These are phyloP conservation scores for Litocranius walleri DNA, from an alignment of 2,113 vertebrate species.

Conservation along the genomic window DNA sequence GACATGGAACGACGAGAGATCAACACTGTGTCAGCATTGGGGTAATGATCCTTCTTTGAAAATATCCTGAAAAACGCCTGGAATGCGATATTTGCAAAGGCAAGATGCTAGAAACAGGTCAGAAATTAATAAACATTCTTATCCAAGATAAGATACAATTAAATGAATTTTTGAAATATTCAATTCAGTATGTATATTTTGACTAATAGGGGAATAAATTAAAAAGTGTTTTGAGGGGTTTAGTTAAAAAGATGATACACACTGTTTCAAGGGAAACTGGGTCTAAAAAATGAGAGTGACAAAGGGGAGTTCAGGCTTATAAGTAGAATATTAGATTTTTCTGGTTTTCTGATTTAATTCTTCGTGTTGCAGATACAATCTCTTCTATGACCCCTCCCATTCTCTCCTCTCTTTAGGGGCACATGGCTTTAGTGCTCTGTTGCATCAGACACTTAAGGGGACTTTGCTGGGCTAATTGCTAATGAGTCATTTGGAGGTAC, in stretches of 20 bases:
- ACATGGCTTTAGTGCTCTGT: neutral
- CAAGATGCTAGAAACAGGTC: neutral
- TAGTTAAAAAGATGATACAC: neutral
- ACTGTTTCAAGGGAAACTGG: neutral
- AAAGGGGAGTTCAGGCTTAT: neutral
- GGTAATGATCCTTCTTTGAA: neutral
- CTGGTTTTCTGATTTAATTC: neutral
- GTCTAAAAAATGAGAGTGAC: neutral
- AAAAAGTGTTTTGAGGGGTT: neutral
- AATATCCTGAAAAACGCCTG: neutral
- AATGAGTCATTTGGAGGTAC: neutral
- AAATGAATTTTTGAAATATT: slow-evolving; percentile 7
- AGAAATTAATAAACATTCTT: neutral
- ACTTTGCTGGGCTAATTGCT: neutral
- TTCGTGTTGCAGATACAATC: neutral
- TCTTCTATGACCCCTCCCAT: neutral
- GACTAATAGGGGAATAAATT: neutral
- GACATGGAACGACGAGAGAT: neutral
- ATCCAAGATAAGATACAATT: neutral
- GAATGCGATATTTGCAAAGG: neutral
- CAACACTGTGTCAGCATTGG: neutral
- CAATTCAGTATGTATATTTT: neutral
- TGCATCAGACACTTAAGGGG: neutral
- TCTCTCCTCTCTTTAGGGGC: neutral
- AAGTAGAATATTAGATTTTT: neutral